Conservation (phyloP, 2,888 invertebrate genomes). For the Xylota segnis region DNA sequence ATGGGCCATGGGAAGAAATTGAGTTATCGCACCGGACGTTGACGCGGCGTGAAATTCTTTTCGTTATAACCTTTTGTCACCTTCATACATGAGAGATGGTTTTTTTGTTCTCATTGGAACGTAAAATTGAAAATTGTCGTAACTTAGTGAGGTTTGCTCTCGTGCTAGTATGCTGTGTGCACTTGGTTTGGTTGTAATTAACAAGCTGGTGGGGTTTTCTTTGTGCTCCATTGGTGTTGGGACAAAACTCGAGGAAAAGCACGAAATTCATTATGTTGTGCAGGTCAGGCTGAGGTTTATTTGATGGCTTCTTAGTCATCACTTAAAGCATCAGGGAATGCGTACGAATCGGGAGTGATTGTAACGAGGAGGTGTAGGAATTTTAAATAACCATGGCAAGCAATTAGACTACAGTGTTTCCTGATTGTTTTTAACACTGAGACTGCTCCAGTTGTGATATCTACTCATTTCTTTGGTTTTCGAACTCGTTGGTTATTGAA, state of each 20-base stretch:
- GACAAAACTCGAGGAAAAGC: conserved; percentile 17
- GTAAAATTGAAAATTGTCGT: not conserved
- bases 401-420: no score
- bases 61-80: conserved; percentile 60
- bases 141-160: not conserved
- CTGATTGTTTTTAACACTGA: no score
- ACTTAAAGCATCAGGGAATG: not conserved
- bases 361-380: no score
- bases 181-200: conserved; percentile 5
- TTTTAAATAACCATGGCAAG: no score
- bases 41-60: conserved; percentile 58
- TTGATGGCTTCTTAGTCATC: not conserved
- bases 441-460: no score
- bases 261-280: conserved; percentile 32
- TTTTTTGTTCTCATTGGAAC: conserved; percentile 19
- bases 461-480: no score
- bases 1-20: conserved; percentile 5
- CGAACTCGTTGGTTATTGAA: no score
- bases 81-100: conserved; percentile 30
- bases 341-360: not conserved
- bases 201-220: not conserved
- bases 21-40: conserved; percentile 30
- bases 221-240: conserved; percentile 1
- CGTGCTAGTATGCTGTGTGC: not conserved
- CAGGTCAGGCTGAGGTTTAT: conserved; percentile 25